These are phyloP conservation scores for Gonocerus acuteangulatus DNA, from an alignment of 2,888 invertebrate genomes.

Conservation along the genomic window DNA sequence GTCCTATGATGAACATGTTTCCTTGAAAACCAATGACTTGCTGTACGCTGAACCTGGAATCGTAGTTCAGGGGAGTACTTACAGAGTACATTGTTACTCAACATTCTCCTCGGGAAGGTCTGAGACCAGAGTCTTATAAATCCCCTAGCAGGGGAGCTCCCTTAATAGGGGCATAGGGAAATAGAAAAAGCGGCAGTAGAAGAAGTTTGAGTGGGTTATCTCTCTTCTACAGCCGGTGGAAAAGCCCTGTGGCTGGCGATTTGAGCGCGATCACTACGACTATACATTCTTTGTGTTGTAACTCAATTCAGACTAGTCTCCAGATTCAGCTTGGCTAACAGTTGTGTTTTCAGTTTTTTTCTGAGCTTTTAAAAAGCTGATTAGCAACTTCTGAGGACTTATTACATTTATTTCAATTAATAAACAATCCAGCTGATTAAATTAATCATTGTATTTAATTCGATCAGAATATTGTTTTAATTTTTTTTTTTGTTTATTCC, in stretches of 20 bases:
- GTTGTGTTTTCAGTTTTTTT: too few relatives aligned
- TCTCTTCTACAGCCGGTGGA: conserved; percentile 49
- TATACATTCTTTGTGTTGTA: conserved; percentile 48
- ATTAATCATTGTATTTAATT: too few relatives aligned
- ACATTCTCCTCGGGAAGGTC: conserved; percentile 61
- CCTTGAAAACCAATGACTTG: not conserved
- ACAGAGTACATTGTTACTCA: conserved; percentile 46
- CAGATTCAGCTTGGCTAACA: conserved; percentile 1
- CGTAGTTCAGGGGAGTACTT: conserved; percentile 53
- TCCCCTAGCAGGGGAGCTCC: conserved; percentile 65
- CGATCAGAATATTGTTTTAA: too few relatives aligned
- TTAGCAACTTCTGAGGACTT: too few relatives aligned
- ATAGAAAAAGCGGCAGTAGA: conserved; percentile 55
- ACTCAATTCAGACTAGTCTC: conserved; percentile 85
- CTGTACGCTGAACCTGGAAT: conserved; percentile 21
- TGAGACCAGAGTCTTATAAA: conserved; percentile 57
- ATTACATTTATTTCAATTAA: too few relatives aligned
- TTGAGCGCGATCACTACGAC: conserved; percentile 72
- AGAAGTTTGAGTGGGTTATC: conserved; percentile 39
- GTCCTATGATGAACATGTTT: conserved; percentile 19
- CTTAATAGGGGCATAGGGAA: conserved; percentile 59
- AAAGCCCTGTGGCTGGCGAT: conserved; percentile 62
- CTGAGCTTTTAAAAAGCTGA: too few relatives aligned
- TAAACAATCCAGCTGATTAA: too few relatives aligned
- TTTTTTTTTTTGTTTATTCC: too few relatives aligned